These are phyloP conservation scores for Epicauta chinensis DNA, from an alignment of 1,140 invertebrate species.

Conservation along the genomic window DNA sequence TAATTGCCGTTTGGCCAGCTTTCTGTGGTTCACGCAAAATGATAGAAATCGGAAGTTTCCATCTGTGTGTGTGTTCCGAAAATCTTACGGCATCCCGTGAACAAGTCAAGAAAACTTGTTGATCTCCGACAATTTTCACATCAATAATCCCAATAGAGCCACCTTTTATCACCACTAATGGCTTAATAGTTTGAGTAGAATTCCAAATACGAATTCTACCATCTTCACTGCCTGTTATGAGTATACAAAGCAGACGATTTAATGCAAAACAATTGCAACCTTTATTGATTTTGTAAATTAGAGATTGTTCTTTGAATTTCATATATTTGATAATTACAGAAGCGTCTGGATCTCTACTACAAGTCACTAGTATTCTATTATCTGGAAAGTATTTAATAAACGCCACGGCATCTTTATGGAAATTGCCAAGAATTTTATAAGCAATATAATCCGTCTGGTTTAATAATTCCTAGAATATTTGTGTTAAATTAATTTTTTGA, in stretches of 20 bases:
- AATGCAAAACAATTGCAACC: slow-evolving; percentile 48
- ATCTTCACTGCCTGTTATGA: slow-evolving; percentile 46
- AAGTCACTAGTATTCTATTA: slow-evolving; percentile 44
- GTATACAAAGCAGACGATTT: slow-evolving; percentile 39
- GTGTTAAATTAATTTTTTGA: slow-evolving; percentile 5
- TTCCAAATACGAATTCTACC: slow-evolving; percentile 47
- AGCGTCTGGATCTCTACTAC: slow-evolving; percentile 44
- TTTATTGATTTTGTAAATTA: slow-evolving; percentile 45
- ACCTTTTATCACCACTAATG: slow-evolving; percentile 33
- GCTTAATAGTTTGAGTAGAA: slow-evolving; percentile 38
- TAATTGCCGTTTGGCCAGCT: too few relatives aligned
- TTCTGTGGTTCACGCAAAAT: too few relatives aligned
- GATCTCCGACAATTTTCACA: slow-evolving; percentile 41
- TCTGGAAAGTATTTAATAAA: slow-evolving; percentile 41
- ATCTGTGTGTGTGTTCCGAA: too few relatives aligned
- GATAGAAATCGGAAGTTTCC: background rate
- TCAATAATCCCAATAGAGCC: slow-evolving; percentile 43
- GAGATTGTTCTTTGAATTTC: slow-evolving; percentile 42
- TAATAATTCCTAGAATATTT: slow-evolving; percentile 38
- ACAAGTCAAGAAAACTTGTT: slow-evolving; percentile 43
- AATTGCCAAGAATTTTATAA: slow-evolving; percentile 36
- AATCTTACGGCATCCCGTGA: slow-evolving; percentile 46
- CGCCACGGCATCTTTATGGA: slow-evolving; percentile 42
- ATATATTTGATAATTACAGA: slow-evolving; percentile 44
- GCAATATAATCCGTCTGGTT: slow-evolving; percentile 43